phyloP scores from a whole-genome alignment of 1,140 invertebrate genomes.

The Holotrichia oblita region DNA sequence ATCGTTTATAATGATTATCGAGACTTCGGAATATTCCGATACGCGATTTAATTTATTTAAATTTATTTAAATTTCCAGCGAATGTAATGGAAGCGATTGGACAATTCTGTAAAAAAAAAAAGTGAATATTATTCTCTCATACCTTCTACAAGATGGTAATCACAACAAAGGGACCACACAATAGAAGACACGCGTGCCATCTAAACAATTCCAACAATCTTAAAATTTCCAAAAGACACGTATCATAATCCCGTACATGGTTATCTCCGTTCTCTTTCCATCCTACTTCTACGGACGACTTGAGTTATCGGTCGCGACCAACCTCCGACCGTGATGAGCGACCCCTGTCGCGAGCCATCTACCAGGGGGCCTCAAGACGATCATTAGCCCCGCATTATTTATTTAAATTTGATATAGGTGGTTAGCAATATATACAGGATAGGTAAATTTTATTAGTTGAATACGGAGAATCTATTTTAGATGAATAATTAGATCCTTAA shows the following conservation, averaged over 20 bases:
- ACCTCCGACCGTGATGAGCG: slow-evolving; percentile 37
- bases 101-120: no score
- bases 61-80: no score
- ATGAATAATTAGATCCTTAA: no score
- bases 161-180: slow-evolving; percentile 31
- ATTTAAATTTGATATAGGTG: slow-evolving; percentile 44
- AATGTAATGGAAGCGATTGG: no score
- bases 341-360: slow-evolving; percentile 39
- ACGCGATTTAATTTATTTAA: no score
- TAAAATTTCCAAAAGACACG: slow-evolving; percentile 28
- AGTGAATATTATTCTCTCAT: no score
- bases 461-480: no score
- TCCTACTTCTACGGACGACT: not conserved
- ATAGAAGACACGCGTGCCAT: slow-evolving; percentile 32
- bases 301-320: slow-evolving; percentile 38
- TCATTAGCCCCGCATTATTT: slow-evolving; percentile 43
- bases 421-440: slow-evolving; percentile 19
- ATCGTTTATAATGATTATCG: not conserved
- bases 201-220: not conserved
- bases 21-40: not conserved
- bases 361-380: slow-evolving; percentile 37
- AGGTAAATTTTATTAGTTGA: no score
- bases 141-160: not conserved
- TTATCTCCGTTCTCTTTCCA: not conserved
- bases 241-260: not conserved